Evolutionary conservation across 2,113 vertebrate species (phyloP).

Genomic region (Colius striatus): DNA sequence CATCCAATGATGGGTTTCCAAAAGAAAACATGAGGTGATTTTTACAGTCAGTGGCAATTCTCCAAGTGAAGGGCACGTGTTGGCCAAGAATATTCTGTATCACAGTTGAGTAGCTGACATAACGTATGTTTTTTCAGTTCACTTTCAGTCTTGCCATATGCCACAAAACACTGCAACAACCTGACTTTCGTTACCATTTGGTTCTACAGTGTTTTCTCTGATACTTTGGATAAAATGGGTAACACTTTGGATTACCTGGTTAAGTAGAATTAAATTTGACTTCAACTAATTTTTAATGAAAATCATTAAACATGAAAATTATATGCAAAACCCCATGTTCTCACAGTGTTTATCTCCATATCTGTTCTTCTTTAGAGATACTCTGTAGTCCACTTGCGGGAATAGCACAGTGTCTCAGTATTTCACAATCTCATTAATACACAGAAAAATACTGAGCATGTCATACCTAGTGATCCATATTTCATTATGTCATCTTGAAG

Average conservation of each 20-base stretch:
- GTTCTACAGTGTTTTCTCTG: background rate
- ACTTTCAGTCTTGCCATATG: conserved; percentile 73
- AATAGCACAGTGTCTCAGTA: background rate
- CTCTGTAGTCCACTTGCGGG: background rate
- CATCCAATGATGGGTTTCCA: conserved; percentile 10
- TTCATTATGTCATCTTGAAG: background rate
- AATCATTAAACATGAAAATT: conserved; percentile 20
- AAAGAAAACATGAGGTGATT: conserved; percentile 40
- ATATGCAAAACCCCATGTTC: background rate
- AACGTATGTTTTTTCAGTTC: conserved; percentile 67
- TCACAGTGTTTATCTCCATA: background rate
- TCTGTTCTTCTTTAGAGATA: background rate
- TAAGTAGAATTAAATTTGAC: conserved; percentile 35
- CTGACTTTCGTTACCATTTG: conserved; percentile 27
- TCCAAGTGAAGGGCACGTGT: conserved; percentile 65
- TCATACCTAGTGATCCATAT: background rate
- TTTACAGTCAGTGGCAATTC: conserved; percentile 45
- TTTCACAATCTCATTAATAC: background rate
- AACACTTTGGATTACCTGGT: conserved; percentile 34
- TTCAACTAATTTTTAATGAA: conserved; percentile 32
- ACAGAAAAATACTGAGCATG: background rate
- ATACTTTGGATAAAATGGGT: conserved; percentile 9
- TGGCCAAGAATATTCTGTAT: background rate
- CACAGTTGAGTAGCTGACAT: conserved; percentile 68
- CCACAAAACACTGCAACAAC: conserved; percentile 57